Evolutionary conservation across 2,113 vertebrate genomes (phyloP).

Genomic region (Onychostoma macrolepis): DNA sequence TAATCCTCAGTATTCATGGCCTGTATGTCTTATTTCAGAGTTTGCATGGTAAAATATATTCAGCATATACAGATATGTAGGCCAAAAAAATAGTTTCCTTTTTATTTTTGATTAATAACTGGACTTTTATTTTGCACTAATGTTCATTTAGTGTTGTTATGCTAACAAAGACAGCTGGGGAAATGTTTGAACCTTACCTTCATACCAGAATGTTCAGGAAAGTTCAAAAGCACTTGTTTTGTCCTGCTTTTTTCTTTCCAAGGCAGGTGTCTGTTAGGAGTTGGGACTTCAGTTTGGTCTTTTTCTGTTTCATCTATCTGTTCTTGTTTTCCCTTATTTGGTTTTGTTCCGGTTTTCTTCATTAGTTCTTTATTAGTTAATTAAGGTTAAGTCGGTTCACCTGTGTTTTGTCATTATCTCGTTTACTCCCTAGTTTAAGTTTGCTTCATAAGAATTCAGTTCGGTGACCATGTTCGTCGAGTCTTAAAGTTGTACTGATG

Average conservation of each 20-base stretch:
- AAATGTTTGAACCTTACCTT: slow-evolving; percentile 11
- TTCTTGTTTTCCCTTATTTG: no score
- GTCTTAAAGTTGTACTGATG: no score
- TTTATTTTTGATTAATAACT: not conserved
- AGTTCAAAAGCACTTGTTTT: slow-evolving; percentile 39
- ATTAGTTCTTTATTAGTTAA: no score
- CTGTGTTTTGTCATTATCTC: no score
- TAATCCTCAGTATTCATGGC: not conserved
- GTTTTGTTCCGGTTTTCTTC: no score
- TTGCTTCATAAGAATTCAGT: no score
- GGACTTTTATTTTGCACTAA: not conserved
- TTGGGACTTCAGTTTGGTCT: no score
- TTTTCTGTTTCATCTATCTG: no score
- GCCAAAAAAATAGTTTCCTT: not conserved
- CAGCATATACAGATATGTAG: not conserved
- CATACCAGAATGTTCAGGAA: slow-evolving; percentile 23
- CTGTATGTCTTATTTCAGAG: not conserved
- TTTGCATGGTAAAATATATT: not conserved
- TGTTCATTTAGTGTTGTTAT: slow-evolving; percentile 13
- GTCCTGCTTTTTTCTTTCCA: not conserved
- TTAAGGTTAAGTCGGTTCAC: no score
- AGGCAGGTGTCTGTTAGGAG: no score
- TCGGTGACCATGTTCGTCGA: no score
- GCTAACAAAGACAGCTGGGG: slow-evolving; percentile 2
- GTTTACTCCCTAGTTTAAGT: no score